Conservation (phyloP, 1,140 invertebrate species). For the Orchesella cincta region DNA sequence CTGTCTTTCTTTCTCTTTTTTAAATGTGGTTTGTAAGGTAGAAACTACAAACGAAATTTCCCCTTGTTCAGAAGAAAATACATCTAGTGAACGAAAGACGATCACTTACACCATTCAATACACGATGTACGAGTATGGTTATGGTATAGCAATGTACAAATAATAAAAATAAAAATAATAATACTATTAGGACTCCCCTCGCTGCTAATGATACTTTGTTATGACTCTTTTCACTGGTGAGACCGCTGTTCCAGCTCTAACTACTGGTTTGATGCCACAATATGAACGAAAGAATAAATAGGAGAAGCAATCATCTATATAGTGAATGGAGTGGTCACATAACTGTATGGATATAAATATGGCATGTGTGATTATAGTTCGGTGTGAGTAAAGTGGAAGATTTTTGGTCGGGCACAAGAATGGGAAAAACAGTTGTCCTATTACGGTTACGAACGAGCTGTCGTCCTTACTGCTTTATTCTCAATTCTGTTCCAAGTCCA, state of each 20-base stretch:
- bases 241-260: too few relatives aligned
- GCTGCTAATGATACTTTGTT: neutral
- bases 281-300: too few relatives aligned
- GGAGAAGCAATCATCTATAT: too few relatives aligned
- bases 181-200: neutral
- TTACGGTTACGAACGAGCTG: constrained; percentile 27
- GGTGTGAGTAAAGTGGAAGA: too few relatives aligned
- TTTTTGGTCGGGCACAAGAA: neutral
- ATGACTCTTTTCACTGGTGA: neutral
- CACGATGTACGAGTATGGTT: neutral
- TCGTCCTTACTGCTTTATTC: constrained; percentile 20
- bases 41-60: too few relatives aligned
- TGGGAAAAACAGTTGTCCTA: constrained; percentile 15
- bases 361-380: too few relatives aligned
- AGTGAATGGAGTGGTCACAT: too few relatives aligned
- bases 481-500: constrained; percentile 30
- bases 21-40: too few relatives aligned
- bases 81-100: neutral
- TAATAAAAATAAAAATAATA: constrained; percentile 25
- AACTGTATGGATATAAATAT: too few relatives aligned
- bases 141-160: neutral
- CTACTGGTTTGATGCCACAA: too few relatives aligned
- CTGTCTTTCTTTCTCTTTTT: too few relatives aligned
- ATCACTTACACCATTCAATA: neutral
- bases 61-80: too few relatives aligned